phyloP scores from a whole-genome alignment of 2,888 invertebrate genomes.

The Pelosia muscerda region DNA sequence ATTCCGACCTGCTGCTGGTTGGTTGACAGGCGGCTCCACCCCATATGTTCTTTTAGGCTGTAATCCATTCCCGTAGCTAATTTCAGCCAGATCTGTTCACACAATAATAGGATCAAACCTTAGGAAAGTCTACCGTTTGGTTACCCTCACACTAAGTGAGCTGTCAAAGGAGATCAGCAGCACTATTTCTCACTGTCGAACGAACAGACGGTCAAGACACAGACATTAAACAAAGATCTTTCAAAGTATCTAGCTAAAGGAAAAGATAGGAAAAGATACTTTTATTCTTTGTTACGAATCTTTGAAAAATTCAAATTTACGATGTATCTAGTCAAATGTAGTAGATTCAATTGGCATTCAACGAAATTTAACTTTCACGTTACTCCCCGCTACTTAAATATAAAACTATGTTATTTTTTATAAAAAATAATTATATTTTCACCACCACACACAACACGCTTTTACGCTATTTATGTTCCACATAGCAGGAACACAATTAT shows the following conservation, averaged over 20 bases:
- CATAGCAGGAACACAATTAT: conserved; percentile 7
- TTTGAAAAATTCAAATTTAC: background rate
- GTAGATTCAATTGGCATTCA: no score
- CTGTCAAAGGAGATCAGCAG: conserved; percentile 47
- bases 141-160: conserved; percentile 42
- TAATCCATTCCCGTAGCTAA: no score
- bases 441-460: background rate
- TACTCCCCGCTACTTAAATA: no score
- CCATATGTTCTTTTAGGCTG: no score
- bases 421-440: no score
- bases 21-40: no score
- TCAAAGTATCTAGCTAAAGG: conserved; percentile 27
- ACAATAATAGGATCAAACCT: background rate
- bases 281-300: background rate
- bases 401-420: no score
- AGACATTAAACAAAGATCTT: conserved; percentile 49
- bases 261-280: conserved; percentile 13
- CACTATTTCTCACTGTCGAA: conserved; percentile 54
- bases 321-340: no score
- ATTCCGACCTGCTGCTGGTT: no score
- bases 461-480: background rate
- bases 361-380: no score
- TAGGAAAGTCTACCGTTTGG: background rate
- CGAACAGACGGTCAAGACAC: conserved; percentile 46
- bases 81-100: no score